phyloP scores from a whole-genome alignment of 2,888 invertebrate species.

The Eupithecia pulchellata region DNA sequence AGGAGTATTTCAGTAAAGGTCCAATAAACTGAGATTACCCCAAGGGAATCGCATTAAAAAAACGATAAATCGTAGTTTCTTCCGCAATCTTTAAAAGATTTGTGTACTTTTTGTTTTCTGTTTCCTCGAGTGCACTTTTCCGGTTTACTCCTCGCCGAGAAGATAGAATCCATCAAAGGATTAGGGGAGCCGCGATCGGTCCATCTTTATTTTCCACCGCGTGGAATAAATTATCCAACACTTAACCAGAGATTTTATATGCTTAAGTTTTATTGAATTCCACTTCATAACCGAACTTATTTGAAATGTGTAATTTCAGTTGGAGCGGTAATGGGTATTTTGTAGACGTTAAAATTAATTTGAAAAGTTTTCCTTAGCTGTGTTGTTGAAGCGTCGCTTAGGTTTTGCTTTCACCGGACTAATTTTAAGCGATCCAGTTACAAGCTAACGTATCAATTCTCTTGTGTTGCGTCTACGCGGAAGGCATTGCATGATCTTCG shows the following conservation, averaged over 20 bases:
- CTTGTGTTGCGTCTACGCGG: constrained; percentile 30
- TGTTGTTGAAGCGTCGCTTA: constrained; percentile 17
- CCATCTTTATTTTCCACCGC: constrained; percentile 70
- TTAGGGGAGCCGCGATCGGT: constrained; percentile 74
- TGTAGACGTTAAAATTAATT: constrained; percentile 25
- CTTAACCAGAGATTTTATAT: constrained; percentile 69
- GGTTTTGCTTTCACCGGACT: constrained; percentile 30
- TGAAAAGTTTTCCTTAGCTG: constrained; percentile 24
- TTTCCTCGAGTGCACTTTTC: constrained; percentile 69
- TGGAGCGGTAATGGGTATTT: constrained; percentile 21
- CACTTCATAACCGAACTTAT: constrained; percentile 27
- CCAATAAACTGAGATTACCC: constrained; percentile 2
- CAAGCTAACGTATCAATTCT: constrained; percentile 21
- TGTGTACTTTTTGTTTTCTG: constrained; percentile 62
- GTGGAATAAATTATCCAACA: constrained; percentile 80
- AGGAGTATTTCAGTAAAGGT: not conserved
- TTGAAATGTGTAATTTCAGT: constrained; percentile 23
- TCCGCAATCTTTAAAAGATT: constrained; percentile 38
- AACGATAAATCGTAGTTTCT: constrained; percentile 30
- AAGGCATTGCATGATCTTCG: constrained; percentile 30
- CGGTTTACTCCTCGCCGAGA: constrained; percentile 63
- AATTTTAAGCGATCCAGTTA: constrained; percentile 29
- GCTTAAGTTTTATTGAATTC: constrained; percentile 35
- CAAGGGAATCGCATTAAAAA: constrained; percentile 12
- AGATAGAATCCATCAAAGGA: constrained; percentile 82